Evolutionary conservation across 2,888 invertebrate species (phyloP).

Genomic region (Tanytarsus gracilentus): DNA sequence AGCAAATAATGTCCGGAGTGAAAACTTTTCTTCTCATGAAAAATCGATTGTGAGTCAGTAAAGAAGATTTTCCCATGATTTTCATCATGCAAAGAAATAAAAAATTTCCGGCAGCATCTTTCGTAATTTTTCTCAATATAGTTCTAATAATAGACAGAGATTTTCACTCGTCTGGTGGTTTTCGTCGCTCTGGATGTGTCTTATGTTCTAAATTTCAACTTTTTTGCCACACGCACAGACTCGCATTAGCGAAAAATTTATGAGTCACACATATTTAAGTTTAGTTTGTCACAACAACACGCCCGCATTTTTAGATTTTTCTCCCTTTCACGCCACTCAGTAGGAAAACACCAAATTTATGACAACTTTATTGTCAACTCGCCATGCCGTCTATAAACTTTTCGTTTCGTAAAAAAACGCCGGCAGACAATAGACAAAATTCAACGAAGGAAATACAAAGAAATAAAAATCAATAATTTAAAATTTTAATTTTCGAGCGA

Average conservation of each 20-base stretch:
- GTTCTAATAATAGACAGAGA: background rate
- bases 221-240: constrained; percentile 3
- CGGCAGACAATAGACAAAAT: too few relatives aligned
- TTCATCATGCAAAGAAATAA: background rate
- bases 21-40: too few relatives aligned
- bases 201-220: background rate
- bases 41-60: background rate
- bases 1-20: too few relatives aligned
- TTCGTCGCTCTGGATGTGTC: too few relatives aligned
- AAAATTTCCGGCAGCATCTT: constrained; percentile 11
- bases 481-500: too few relatives aligned
- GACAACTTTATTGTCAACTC: too few relatives aligned
- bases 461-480: too few relatives aligned
- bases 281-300: background rate
- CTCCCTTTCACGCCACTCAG: background rate
- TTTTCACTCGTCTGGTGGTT: background rate
- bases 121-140: background rate
- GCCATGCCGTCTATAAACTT: too few relatives aligned
- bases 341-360: too few relatives aligned
- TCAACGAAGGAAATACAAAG: too few relatives aligned
- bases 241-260: background rate
- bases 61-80: background rate
- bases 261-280: background rate
- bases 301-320: background rate
- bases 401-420: too few relatives aligned